phyloP scores from a whole-genome alignment of 2,888 invertebrate genomes.

The Stenchaetothrips biformis region DNA sequence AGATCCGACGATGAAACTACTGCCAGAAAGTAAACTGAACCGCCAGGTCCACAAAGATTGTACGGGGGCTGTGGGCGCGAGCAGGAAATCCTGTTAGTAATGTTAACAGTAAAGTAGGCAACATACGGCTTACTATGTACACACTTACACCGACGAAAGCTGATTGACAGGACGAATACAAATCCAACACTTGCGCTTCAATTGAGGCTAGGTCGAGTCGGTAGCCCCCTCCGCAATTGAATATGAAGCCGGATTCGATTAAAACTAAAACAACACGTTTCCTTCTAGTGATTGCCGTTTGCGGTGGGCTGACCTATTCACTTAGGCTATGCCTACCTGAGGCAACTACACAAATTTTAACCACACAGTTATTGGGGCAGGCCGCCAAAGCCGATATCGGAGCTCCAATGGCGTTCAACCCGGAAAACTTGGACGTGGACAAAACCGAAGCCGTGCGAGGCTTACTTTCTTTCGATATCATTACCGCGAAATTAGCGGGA shows the following conservation, averaged over 20 bases:
- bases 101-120: no score
- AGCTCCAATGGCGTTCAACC: neutral
- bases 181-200: neutral
- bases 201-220: conserved; percentile 15
- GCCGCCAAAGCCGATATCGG: conserved; percentile 19
- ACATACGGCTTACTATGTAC: neutral
- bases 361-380: conserved; percentile 16
- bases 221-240: neutral
- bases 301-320: conserved; percentile 12
- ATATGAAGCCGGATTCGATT: neutral
- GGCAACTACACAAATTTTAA: conserved; percentile 18
- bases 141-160: neutral
- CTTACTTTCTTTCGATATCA: neutral
- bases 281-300: neutral
- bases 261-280: neutral
- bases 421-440: conserved; percentile 2
- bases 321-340: conserved; percentile 20
- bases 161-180: conserved; percentile 22
- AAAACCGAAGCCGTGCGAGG: neutral
- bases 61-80: no score
- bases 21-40: no score
- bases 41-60: no score
- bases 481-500: conserved; percentile 15
- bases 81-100: no score
- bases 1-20: conserved; percentile 4